Conservation (phyloP, 2,888 invertebrate genomes). For the Drosophila diplacantha region DNA sequence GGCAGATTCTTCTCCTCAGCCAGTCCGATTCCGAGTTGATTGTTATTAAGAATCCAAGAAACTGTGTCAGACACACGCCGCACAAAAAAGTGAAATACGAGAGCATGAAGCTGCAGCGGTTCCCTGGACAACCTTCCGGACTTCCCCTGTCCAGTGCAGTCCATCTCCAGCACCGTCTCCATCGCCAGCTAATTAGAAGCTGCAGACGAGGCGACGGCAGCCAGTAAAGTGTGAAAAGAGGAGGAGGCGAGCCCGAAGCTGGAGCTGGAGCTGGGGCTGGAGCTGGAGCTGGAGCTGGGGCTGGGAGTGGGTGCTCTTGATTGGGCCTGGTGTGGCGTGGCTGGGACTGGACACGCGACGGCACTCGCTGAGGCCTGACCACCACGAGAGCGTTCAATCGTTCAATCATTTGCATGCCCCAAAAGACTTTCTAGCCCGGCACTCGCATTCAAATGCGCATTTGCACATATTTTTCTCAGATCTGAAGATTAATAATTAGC, state of each 20-base stretch:
- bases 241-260: conserved; percentile 30
- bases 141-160: not conserved
- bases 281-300: not conserved
- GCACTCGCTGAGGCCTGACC: conserved; percentile 51
- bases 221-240: conserved; percentile 60
- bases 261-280: not conserved
- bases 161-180: not conserved
- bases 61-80: conserved; percentile 24
- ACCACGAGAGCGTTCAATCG: conserved; percentile 14
- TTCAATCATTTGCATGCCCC: conserved; percentile 38
- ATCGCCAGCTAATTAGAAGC: conserved; percentile 55
- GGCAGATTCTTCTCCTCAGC: no score
- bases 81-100: conserved; percentile 31
- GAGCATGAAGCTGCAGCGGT: conserved; percentile 3
- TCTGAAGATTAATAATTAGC: conserved; percentile 3
- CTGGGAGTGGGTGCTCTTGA: conserved; percentile 24
- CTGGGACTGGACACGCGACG: conserved; percentile 58
- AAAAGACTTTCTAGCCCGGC: conserved; percentile 32
- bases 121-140: conserved; percentile 2
- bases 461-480: not conserved
- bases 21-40: not conserved
- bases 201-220: conserved; percentile 43
- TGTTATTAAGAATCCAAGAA: conserved; percentile 17
- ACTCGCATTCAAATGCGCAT: conserved; percentile 18
- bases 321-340: conserved; percentile 10